Percentiles rank a stretch among this genome's conserved stretches.
Conservation (phyloP, 2,797 vertebrate genomes). For the Morus bassanus region DNA sequence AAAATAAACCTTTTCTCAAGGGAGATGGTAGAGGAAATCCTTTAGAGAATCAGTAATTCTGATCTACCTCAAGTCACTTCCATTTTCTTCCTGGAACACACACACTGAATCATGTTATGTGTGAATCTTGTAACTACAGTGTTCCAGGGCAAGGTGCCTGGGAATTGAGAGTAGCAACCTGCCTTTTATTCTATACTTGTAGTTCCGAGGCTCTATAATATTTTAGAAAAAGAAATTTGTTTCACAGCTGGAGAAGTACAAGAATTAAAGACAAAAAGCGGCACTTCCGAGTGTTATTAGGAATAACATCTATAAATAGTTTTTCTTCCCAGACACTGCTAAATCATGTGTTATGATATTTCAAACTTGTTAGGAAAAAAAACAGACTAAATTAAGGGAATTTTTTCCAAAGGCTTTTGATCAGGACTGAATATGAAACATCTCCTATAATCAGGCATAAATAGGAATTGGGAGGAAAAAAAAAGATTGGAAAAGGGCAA, state of each 20-base stretch:
- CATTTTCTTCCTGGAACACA: background rate
- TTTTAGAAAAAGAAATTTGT: background rate
- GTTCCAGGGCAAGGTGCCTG: background rate
- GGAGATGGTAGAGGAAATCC: background rate
- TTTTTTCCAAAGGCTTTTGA: background rate
- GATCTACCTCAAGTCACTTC: background rate
- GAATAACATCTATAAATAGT: background rate
- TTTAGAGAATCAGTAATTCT: constrained; percentile 3
- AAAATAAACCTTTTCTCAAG: constrained; percentile 4
- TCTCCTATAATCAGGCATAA: background rate
- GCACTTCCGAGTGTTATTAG: background rate
- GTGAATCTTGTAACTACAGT: background rate
- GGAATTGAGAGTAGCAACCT: background rate
- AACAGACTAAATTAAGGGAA: background rate
- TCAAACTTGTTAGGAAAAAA: background rate
- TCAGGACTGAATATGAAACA: background rate
- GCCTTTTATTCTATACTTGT: background rate
- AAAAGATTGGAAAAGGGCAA: background rate
- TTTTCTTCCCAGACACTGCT: background rate
- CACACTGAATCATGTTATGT: background rate
- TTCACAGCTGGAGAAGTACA: background rate
- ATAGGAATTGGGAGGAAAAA: accelerated
- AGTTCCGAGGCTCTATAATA: background rate
- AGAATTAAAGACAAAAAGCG: background rate
- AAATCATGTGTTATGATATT: background rate